Evolutionary conservation across 2,888 invertebrate species (phyloP), one percentile per base, ranked within the genome.

Genomic region (Hirtodrosophila cameraria): DNA sequence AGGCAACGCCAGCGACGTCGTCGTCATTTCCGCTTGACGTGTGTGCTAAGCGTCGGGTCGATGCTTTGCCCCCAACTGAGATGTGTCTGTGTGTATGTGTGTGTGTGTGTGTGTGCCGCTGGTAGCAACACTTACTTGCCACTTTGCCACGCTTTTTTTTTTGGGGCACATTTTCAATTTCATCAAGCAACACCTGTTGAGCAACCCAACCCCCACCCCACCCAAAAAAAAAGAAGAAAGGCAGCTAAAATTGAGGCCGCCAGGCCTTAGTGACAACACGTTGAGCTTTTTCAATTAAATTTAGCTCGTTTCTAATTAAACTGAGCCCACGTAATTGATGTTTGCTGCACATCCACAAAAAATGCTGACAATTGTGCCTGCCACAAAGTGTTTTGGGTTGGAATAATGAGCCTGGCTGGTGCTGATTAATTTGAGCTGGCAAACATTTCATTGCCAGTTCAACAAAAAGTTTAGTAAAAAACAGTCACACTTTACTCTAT

Each of bases 11-110:
- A 39, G 28, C 59, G 35, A 53, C 57, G 62, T 57, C 43, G 64
- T 59, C 78, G 76, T 79, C 83, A 79, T 82, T 82, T 82, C 82
- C 78, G 78, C 79, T 79, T 79, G 42, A 55, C 72, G 55, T 60
- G 65, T 60, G 69, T 54, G 61, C 45, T 61, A 53, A 45, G 41
- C 33, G 38, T 15, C 49, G 54, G 59, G 66, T 71, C 58, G 65
- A 59, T 65, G 58, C 38, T 52, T 52, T 65, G 36, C 36, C 31
- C 39, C 36, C 41, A n/a, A 4, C n/a, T 11, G 33, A 65, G 43
- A 43, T 43, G 36, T 39, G 28, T 61, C 16, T 28, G 28, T 30
- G 23, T 23, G 28, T 39, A 12, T 42, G 30, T 23, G 46, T 23
- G 49, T 33, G 46, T 48, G 46, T 60, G 74, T 62, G 45, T 28